These are phyloP conservation scores for Scaptomyza caliginosa DNA, from an alignment of 2,888 invertebrate genomes.

Conservation along the genomic window DNA sequence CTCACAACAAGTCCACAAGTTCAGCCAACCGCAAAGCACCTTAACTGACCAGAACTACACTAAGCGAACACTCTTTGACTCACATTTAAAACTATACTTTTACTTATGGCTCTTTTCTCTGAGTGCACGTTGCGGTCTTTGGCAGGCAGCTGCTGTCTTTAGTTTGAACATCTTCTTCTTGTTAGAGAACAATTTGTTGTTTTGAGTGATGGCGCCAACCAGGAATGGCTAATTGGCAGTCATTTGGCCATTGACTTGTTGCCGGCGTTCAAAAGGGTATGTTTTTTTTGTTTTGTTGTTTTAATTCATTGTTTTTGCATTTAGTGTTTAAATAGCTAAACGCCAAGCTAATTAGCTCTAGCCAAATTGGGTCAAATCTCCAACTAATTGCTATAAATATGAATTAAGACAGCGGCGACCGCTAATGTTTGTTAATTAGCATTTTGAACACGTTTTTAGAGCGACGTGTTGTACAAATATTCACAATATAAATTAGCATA, in stretches of 20 bases:
- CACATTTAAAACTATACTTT: neutral
- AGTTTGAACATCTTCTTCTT: neutral
- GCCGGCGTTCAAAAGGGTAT: slow-evolving; percentile 17
- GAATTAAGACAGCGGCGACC: slow-evolving; percentile 33
- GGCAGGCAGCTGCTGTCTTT: slow-evolving; percentile 9
- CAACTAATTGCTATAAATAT: slow-evolving; percentile 71
- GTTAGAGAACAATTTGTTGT: slow-evolving; percentile 12
- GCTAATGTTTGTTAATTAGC: slow-evolving; percentile 67
- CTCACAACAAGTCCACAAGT: slow-evolving; percentile 7
- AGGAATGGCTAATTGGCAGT: slow-evolving; percentile 8
- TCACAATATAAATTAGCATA: slow-evolving; percentile 64
- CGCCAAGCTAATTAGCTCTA: slow-evolving; percentile 9
- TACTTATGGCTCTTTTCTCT: neutral
- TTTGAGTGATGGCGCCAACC: slow-evolving; percentile 30
- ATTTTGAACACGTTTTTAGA: slow-evolving; percentile 73
- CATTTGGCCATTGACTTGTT: slow-evolving; percentile 25
- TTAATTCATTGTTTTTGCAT: neutral
- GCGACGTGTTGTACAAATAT: slow-evolving; percentile 42
- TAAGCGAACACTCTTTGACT: neutral
- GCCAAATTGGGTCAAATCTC: slow-evolving; percentile 67
- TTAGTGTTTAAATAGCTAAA: slow-evolving; percentile 16
- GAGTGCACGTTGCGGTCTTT: slow-evolving; percentile 8
- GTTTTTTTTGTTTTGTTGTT: neutral
- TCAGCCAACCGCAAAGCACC: slow-evolving; percentile 53
- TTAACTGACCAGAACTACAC: slow-evolving; percentile 16